Evolutionary conservation across 53 echinoderm and acorn worm species (phyloP).

Genomic region (Arbacia lixula): DNA sequence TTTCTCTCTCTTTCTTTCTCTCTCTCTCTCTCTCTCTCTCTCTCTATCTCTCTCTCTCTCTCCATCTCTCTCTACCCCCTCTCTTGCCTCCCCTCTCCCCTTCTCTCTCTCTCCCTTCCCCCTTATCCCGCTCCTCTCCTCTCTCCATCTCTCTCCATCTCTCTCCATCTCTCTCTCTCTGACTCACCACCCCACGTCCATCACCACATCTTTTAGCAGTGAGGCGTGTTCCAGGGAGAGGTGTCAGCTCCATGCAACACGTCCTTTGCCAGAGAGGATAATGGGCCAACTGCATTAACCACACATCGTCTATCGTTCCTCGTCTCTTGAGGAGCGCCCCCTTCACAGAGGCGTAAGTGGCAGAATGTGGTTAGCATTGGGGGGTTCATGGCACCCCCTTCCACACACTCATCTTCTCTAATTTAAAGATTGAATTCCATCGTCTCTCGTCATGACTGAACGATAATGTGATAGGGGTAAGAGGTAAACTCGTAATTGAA

Average conservation of each 20-base stretch:
- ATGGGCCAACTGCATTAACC: constrained; percentile 35
- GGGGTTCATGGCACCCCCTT: too few species aligned
- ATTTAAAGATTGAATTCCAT: too few species aligned
- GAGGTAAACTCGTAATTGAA: too few species aligned
- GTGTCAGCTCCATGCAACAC: constrained; percentile 11
- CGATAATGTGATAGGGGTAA: too few species aligned
- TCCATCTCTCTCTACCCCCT: not conserved
- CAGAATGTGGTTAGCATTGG: too few species aligned
- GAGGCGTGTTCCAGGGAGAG: not conserved
- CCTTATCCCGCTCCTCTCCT: not conserved
- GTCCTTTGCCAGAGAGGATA: constrained; percentile 36
- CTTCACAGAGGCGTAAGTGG: too few species aligned
- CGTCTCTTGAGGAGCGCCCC: too few species aligned
- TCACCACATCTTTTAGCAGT: not conserved
- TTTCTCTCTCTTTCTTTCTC: not conserved
- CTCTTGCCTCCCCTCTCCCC: not conserved
- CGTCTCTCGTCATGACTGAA: too few species aligned
- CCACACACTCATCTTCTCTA: too few species aligned
- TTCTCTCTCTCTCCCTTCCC: not conserved
- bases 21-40: not conserved
- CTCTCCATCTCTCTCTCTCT: not conserved
- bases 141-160: not conserved
- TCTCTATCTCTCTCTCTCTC: not conserved
- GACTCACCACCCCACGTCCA: not conserved
- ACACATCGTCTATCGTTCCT: too few species aligned